These are phyloP conservation scores for Amblyjoppa proteus DNA, from an alignment of 2,888 invertebrate species.

Conservation along the genomic window DNA sequence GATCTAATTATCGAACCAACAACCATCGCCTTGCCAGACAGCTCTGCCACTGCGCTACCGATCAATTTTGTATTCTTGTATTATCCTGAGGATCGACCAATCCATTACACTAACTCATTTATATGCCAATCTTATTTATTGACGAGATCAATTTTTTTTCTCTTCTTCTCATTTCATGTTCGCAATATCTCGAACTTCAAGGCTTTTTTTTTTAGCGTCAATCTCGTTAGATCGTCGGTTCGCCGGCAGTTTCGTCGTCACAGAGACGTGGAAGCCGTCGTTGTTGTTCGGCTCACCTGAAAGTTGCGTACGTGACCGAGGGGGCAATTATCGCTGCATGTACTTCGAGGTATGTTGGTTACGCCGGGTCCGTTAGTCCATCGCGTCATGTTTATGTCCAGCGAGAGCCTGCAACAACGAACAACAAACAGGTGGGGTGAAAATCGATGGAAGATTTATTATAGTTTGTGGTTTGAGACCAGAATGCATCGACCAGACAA, in stretches of 20 bases:
- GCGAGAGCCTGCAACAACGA: conserved; percentile 82
- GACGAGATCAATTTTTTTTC: neutral
- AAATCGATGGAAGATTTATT: neutral
- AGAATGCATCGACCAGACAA: too few species aligned
- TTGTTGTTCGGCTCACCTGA: conserved; percentile 82
- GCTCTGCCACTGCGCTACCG: too few species aligned
- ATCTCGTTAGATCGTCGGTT: neutral
- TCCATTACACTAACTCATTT: neutral
- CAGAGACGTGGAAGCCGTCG: neutral
- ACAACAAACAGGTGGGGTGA: conserved; percentile 28
- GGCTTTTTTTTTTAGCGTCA: neutral
- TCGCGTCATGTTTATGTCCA: conserved; percentile 85
- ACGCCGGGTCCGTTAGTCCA: conserved; percentile 85
- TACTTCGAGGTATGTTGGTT: conserved; percentile 85
- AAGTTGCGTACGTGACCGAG: conserved; percentile 87
- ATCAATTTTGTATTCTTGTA: too few species aligned
- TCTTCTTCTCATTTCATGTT: neutral
- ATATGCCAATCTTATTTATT: neutral
- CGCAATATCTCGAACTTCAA: neutral
- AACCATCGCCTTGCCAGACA: too few species aligned
- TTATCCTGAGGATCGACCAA: neutral
- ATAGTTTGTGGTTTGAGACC: too few species aligned
- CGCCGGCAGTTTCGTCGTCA: neutral
- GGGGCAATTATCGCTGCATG: conserved; percentile 88
- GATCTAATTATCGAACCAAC: too few species aligned